Evolutionary conservation across 1,140 invertebrate species (phyloP).

Genomic region (Hycleus cichorii): DNA sequence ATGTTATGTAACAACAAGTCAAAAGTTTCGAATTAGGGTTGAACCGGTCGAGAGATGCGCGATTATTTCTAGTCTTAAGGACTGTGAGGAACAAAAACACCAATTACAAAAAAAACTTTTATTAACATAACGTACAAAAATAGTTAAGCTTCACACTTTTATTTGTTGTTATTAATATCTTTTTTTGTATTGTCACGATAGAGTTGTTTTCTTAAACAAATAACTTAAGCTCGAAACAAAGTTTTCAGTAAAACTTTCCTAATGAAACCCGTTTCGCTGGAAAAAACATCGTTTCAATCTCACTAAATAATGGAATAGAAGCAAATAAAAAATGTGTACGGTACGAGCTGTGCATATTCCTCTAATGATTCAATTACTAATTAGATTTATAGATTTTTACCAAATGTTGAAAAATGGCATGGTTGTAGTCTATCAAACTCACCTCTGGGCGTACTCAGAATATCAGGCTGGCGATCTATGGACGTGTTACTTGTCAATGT

Average conservation of each 20-base stretch:
- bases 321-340: neutral
- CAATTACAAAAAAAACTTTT: conserved; percentile 14
- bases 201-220: no score
- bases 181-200: conserved; percentile 10
- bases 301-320: conserved; percentile 2
- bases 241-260: conserved; percentile 18
- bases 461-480: conserved; percentile 39
- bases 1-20: conserved; percentile 8
- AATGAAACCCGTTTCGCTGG: conserved; percentile 20
- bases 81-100: neutral
- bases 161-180: neutral
- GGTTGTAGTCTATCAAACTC: conserved; percentile 17
- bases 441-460: conserved; percentile 41
- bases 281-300: conserved; percentile 10
- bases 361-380: neutral
- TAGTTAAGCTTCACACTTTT: neutral
- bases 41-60: no score
- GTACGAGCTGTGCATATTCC: neutral
- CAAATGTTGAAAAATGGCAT: conserved; percentile 24
- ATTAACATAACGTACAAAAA: conserved; percentile 20
- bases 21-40: neutral
- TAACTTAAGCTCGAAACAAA: conserved; percentile 7
- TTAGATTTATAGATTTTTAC: conserved; percentile 11
- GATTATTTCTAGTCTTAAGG: neutral
- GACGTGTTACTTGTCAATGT: conserved; percentile 13